Base-by-base conservation (phyloP, 1,140 invertebrate genomes). In the Cherax quadricarinatus region DNA sequence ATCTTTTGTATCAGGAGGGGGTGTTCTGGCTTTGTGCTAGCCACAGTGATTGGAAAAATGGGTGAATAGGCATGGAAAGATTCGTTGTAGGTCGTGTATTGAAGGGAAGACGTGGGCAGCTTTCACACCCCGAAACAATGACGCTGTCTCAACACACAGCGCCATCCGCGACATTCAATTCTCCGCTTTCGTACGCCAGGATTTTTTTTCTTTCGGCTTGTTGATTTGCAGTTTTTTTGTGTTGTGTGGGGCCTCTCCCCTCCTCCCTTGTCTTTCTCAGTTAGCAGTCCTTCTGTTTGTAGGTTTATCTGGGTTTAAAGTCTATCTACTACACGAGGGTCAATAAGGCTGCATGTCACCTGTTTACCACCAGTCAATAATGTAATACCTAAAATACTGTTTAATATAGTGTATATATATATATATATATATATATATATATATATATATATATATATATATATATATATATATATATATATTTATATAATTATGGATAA, bases 1-100 rank as follows among this genome's bases (percentile, higher is more conserved):
- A 12, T 21, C 86, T 88, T 88, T 88, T 88, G 86, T 80, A 79
- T 53, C 51, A 80, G 41, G 21, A 14, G 53, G 51, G 51, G 49
- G 21, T 87, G 53, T 87, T 87, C 79, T 87, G 86, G 86, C 86
- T 87, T 87, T 87, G 86, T 87, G 86, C 79, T 51, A 66, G 53
- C 70, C 51, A 83, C 86, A 73, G 86, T 87, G 86, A 87, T 87
- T 87, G 86, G 86, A 87, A 87, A 41, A 87, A 87, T 87, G 66
- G 84, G 84, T 62, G 84, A 86, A 86, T 53, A 73, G 84, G 84
- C 21, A 48, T 66, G 84, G 41, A 48, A 73, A 73, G 51, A 48
- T n/a, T 51, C 16, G n/a, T 24, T 51, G n/a, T 57, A 51, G 81
- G 51, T 57, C 51, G 81, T 24, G 81, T 18, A 57, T 83, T 57